Percentiles rank a stretch among this genome's conserved stretches.
Evolutionary conservation across 2,888 invertebrate genomes (phyloP).

Genomic region (Drosophila kambysellisi): DNA sequence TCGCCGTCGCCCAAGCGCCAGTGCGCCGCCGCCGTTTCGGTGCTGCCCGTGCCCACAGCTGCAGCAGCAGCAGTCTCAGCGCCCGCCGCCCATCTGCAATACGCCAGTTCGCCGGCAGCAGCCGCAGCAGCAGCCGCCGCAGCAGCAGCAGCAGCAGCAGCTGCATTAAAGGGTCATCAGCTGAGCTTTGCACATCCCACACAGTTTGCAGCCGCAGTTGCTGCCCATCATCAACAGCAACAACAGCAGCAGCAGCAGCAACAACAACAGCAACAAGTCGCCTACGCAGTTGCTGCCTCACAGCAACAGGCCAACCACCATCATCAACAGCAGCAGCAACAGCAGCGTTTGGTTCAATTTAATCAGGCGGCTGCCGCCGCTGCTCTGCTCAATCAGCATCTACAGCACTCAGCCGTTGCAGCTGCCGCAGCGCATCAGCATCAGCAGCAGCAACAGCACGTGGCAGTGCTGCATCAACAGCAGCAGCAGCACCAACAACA

Average conservation of each 20-base stretch:
- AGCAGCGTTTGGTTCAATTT: slow-evolving; percentile 80
- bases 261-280: slow-evolving; percentile 55
- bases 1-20: slow-evolving; percentile 86
- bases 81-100: slow-evolving; percentile 74
- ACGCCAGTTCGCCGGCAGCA: slow-evolving; percentile 84
- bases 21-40: slow-evolving; percentile 85
- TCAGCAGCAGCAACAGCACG: slow-evolving; percentile 77
- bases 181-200: slow-evolving; percentile 78
- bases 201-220: slow-evolving; percentile 82
- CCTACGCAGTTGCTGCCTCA: slow-evolving; percentile 58
- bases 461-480: slow-evolving; percentile 72
- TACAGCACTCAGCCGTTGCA: slow-evolving; percentile 77
- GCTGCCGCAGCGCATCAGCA: slow-evolving; percentile 83
- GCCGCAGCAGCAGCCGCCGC: slow-evolving; percentile 77
- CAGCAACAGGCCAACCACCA: slow-evolving; percentile 78
- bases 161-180: slow-evolving; percentile 81
- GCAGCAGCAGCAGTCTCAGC: slow-evolving; percentile 81
- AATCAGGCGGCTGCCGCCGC: slow-evolving; percentile 81
- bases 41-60: slow-evolving; percentile 80
- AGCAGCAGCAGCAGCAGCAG: slow-evolving; percentile 76
- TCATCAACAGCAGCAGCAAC: slow-evolving; percentile 69
- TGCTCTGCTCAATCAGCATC: slow-evolving; percentile 81
- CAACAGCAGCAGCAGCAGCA: slow-evolving; percentile 59
- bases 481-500: slow-evolving; percentile 81
- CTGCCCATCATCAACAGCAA: slow-evolving; percentile 77